Conservation (phyloP, 1,140 invertebrate genomes). For the Cherax destructor region DNA sequence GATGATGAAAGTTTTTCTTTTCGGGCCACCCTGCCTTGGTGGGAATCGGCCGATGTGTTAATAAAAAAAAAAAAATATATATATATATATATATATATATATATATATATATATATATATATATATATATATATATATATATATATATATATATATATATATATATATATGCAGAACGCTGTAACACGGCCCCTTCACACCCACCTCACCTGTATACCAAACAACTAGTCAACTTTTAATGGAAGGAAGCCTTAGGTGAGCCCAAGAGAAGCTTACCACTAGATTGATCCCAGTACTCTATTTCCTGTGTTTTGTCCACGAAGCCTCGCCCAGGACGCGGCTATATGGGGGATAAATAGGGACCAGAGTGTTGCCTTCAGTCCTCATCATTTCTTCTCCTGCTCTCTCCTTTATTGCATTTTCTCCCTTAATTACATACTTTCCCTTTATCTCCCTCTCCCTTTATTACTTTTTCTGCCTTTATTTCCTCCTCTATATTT, state of each 20-base stretch:
- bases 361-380: background rate
- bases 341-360: background rate
- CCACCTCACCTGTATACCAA: background rate
- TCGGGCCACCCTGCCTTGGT: too few relatives aligned
- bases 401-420: background rate
- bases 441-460: background rate
- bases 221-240: background rate
- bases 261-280: background rate
- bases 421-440: background rate
- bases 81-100: too few relatives aligned
- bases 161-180: too few relatives aligned
- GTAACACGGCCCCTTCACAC: background rate
- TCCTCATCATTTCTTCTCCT: background rate
- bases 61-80: too few relatives aligned
- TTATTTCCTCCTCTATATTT: background rate
- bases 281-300: background rate
- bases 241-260: background rate
- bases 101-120: too few relatives aligned
- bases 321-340: background rate
- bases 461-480: background rate
- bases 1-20: too few relatives aligned
- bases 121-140: too few relatives aligned
- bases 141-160: too few relatives aligned
- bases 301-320: background rate
- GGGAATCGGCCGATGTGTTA: too few relatives aligned